Base-by-base conservation (phyloP, 2,113 vertebrate species). In the Odocoileus virginianus region DNA sequence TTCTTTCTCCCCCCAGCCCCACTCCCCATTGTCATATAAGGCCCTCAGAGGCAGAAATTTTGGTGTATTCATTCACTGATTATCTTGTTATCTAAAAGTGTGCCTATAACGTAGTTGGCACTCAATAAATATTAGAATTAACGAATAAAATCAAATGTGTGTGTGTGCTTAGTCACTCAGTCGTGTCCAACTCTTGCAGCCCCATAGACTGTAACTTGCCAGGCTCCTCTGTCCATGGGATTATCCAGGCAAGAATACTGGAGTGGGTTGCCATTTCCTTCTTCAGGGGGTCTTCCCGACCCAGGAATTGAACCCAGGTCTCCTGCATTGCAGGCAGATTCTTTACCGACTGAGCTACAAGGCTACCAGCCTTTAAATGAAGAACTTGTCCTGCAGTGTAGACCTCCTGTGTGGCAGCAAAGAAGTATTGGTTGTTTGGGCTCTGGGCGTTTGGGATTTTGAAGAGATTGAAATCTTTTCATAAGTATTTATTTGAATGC, bases 331-430 rank as follows among this genome's bases (percentile, higher is more conserved):
- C 67, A 74, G 67, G 19, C 19, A 74, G 67, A 40, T 40, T 74
- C 67, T 74, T 71, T 40, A 40, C 36, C 21, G 5, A 6, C 36
- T 74, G 21, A 74, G 67, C 36, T 71, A 74, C 10, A 25, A 40
- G 1, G 36, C 10, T 40, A 5, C 4, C 40, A 74, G 30, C 11
- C 23, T 94, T 91, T 8, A 4, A 74, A 4, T 67, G 61, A 76
- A 95, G 23, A 94, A 78, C n/a, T 86, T 97, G 6, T 30, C 79
- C 91, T 97, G 79, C 60, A 97, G 43, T 97, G 96, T 97, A 81
- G 55, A 16, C 57, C 79, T 94, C 17, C 82, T 57, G 5, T 61
- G 71, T 94, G 87, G 79, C 57, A 94, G 95, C 87, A 85, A 40
- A 88, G 36, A 67, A 33, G 5, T 19, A 45, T 25, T 40, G 25